Percentiles rank a stretch among this genome's conserved stretches.
These are phyloP conservation scores for Hapalemur alaotrensis DNA, from an alignment of 2,797 vertebrate species.

Conservation along the genomic window DNA sequence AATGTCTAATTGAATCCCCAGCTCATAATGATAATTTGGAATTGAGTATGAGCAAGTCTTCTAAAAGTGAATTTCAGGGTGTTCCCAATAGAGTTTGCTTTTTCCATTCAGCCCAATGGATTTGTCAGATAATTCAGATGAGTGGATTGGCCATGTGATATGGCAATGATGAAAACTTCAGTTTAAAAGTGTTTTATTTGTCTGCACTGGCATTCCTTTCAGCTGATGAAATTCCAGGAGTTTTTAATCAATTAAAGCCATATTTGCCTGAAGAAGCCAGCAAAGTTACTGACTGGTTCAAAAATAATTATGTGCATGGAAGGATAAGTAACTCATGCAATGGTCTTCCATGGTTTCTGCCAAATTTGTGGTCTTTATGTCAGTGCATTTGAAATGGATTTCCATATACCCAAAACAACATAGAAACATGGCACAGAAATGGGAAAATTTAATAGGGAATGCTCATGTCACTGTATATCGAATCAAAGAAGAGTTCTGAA, in stretches of 20 bases:
- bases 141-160: background rate
- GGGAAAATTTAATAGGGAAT: too few species aligned
- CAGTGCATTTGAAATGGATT: too few species aligned
- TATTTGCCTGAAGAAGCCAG: too few species aligned
- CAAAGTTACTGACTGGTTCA: too few species aligned
- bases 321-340: too few species aligned
- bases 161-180: background rate
- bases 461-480: too few species aligned
- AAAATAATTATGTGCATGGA: too few species aligned
- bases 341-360: too few species aligned
- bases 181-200: background rate
- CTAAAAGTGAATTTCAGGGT: background rate
- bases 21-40: background rate
- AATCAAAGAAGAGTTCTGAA: too few species aligned
- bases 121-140: background rate
- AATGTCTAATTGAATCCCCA: background rate
- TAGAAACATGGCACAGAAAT: too few species aligned
- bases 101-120: background rate
- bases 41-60: background rate
- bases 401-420: too few species aligned
- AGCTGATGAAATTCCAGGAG: background rate
- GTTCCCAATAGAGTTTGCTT: background rate
- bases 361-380: too few species aligned
- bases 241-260: background rate
- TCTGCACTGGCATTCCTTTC: background rate